Conservation (phyloP, 2,113 vertebrate species). For the Planiliza haematocheilus region DNA sequence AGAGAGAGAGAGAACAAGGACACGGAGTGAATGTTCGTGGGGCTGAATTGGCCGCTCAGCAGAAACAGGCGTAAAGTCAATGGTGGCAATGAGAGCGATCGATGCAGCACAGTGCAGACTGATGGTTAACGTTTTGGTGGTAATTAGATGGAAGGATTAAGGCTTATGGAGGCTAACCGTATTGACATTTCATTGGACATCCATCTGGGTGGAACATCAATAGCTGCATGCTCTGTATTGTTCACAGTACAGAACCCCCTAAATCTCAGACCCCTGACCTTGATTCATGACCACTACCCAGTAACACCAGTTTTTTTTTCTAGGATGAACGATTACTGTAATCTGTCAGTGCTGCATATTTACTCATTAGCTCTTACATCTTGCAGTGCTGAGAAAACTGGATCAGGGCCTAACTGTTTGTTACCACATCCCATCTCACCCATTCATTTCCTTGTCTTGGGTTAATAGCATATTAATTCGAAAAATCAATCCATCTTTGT, state of each 20-base stretch:
- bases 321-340: not conserved
- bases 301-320: not conserved
- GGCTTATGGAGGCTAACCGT: conserved; percentile 4
- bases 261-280: not conserved
- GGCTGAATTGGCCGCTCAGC: conserved; percentile 46
- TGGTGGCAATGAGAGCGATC: conserved; percentile 51
- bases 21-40: conserved; percentile 16
- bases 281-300: not conserved
- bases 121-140: conserved; percentile 36
- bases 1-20: conserved; percentile 14
- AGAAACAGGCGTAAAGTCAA: conserved; percentile 57
- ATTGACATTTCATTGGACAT: conserved; percentile 39
- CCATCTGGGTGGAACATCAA: not conserved
- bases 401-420: too few species aligned
- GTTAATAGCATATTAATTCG: too few species aligned
- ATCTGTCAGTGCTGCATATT: too few species aligned
- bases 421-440: too few species aligned
- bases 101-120: conserved; percentile 21
- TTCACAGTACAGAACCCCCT: conserved; percentile 1
- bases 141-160: conserved; percentile 51
- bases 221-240: conserved; percentile 13
- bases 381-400: too few species aligned
- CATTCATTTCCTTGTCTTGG: too few species aligned
- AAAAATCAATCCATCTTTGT: too few species aligned
- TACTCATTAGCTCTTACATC: too few species aligned